Conservation (phyloP, 1,140 invertebrate species). For the Ruditapes philippinarum region DNA sequence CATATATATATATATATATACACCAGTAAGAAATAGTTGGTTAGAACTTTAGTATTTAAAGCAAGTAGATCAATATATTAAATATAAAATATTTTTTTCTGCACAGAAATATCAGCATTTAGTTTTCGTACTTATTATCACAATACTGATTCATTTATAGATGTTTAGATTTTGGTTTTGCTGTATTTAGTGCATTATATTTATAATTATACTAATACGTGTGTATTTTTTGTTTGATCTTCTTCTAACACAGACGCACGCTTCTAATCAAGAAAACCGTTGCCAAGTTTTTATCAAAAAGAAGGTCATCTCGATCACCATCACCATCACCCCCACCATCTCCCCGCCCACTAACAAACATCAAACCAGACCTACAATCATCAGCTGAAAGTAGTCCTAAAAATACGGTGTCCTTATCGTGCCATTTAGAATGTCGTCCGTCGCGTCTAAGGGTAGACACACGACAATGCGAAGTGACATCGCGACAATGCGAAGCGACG, state of each 20-base stretch:
- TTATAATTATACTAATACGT: not conserved
- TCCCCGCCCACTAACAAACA: not conserved
- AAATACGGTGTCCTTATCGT: not conserved
- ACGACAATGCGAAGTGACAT: too few species aligned
- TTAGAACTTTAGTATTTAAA: too few species aligned
- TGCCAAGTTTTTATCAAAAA: slow-evolving; percentile 8
- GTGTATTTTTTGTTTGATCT: slow-evolving; percentile 49
- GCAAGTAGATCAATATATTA: too few species aligned
- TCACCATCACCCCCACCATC: slow-evolving; percentile 18
- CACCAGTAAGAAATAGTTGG: too few species aligned
- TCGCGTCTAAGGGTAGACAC: too few species aligned
- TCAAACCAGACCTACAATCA: not conserved
- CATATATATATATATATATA: too few species aligned
- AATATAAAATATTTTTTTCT: too few species aligned
- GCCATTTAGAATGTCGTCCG: slow-evolving; percentile 4
- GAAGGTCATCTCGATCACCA: slow-evolving; percentile 13
- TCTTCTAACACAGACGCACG: slow-evolving; percentile 61
- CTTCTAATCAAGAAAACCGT: slow-evolving; percentile 53
- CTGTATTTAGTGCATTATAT: not conserved
- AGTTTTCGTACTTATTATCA: not conserved
- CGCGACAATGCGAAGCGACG: too few species aligned
- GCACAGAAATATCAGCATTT: too few species aligned
- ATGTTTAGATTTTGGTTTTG: not conserved
- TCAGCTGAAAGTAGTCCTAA: not conserved
- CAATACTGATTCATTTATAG: not conserved